Evolutionary conservation across 2,113 vertebrate genomes (phyloP).

Genomic region (Laterallus jamaicensis): DNA sequence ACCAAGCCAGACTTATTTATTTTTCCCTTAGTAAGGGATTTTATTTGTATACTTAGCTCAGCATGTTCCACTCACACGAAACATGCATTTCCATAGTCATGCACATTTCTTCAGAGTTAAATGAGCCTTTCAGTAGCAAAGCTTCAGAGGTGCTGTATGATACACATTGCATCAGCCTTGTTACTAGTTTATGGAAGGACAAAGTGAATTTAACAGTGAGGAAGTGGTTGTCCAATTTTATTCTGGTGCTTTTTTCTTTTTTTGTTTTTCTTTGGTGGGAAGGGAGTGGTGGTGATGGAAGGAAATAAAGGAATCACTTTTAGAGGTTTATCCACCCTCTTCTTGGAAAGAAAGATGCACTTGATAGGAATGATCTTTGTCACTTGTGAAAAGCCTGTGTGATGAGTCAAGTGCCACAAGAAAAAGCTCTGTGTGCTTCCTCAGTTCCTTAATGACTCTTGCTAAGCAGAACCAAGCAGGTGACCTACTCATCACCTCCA

Average conservation of each 20-base stretch:
- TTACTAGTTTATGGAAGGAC: neutral
- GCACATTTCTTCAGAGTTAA: neutral
- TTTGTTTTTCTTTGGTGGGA: neutral
- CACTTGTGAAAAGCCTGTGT: no score
- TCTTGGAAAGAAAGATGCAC: neutral
- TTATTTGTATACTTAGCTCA: neutral
- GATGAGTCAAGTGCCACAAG: neutral
- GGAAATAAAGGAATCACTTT: neutral
- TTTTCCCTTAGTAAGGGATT: neutral
- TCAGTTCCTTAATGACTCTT: neutral
- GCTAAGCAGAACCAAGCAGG: neutral
- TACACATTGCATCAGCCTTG: rapidly evolving
- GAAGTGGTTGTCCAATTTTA: neutral
- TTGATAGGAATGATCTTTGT: neutral
- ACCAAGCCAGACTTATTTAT: neutral
- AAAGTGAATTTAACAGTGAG: neutral
- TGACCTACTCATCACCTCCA: neutral
- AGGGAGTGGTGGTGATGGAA: neutral
- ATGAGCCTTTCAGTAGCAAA: neutral
- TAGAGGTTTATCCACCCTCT: neutral
- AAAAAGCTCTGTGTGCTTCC: neutral
- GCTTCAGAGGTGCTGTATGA: neutral
- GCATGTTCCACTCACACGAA: neutral
- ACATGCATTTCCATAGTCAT: neutral
- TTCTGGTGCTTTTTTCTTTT: neutral